Conservation (phyloP, 2,113 vertebrate species). For the Anguilla rostrata region DNA sequence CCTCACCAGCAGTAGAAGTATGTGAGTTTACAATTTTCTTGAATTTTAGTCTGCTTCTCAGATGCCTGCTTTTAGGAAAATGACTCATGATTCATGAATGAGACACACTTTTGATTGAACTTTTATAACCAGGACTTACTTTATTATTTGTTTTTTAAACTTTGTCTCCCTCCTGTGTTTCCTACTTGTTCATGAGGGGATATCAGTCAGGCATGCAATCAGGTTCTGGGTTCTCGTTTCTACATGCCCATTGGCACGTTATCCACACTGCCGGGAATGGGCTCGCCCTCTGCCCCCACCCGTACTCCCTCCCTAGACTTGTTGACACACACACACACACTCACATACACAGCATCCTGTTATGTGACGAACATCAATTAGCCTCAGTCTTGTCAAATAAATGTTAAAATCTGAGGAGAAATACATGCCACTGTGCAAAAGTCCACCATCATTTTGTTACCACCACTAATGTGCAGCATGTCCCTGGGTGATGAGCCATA, state of each 20-base stretch:
- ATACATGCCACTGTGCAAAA: neutral
- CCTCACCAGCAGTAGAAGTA: neutral
- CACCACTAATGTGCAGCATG: too few species aligned
- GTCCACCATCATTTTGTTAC: neutral
- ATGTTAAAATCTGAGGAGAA: neutral
- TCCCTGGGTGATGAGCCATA: too few species aligned
- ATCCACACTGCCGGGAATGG: neutral
- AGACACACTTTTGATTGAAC: neutral
- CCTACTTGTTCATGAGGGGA: neutral
- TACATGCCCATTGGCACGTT: neutral
- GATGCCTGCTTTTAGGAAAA: neutral
- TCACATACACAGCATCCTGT: neutral
- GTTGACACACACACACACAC: neutral
- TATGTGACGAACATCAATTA: neutral
- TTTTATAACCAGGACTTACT: neutral
- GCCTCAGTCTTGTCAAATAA: neutral
- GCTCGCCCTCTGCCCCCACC: neutral
- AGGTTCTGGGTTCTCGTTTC: neutral
- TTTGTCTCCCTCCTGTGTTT: neutral
- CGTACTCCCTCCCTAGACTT: neutral
- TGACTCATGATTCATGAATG: neutral
- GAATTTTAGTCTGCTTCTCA: neutral
- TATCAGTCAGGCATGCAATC: neutral
- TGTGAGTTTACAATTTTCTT: neutral
- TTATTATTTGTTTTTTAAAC: neutral